Percentiles rank a stretch among this genome's conserved stretches.
Conservation (phyloP, 2,888 invertebrate species). For the Blera fallax region DNA sequence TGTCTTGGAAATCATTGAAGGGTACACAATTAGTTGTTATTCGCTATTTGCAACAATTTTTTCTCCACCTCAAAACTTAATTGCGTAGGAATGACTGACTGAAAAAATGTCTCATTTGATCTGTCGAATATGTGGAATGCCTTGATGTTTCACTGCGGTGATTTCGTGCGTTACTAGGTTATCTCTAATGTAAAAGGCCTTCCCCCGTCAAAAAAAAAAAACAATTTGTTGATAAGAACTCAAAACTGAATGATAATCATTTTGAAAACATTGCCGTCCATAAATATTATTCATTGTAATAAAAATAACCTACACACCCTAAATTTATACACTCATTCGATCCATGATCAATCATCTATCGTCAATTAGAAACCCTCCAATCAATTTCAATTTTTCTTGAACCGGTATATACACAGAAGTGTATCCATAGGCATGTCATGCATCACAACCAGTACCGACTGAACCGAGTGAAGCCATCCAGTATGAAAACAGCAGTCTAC, state of each 20-base stretch:
- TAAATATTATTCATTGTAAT: not conserved
- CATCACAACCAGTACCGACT: not conserved
- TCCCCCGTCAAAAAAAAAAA: conserved; percentile 7
- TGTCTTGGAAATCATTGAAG: no score
- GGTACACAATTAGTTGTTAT: no score
- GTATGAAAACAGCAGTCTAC: conserved; percentile 10
- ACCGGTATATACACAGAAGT: not conserved
- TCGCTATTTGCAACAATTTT: no score
- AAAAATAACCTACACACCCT: not conserved
- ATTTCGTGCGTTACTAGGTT: not conserved
- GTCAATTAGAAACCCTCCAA: conserved; percentile 39
- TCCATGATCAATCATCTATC: conserved; percentile 41
- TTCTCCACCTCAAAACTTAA: no score
- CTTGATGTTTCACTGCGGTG: not conserved
- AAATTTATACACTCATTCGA: not conserved
- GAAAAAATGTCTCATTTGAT: no score
- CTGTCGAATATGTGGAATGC: no score
- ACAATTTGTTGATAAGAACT: not conserved
- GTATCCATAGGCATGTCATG: not conserved
- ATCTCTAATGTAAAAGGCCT: conserved; percentile 4
- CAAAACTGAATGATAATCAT: not conserved
- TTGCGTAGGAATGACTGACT: no score
- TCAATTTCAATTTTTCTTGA: conserved; percentile 32
- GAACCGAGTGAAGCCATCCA: conserved; percentile 8
- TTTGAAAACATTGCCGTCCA: not conserved